phyloP scores from a whole-genome alignment of 2,113 vertebrate genomes.

The Beaufortia kweichowensis region DNA sequence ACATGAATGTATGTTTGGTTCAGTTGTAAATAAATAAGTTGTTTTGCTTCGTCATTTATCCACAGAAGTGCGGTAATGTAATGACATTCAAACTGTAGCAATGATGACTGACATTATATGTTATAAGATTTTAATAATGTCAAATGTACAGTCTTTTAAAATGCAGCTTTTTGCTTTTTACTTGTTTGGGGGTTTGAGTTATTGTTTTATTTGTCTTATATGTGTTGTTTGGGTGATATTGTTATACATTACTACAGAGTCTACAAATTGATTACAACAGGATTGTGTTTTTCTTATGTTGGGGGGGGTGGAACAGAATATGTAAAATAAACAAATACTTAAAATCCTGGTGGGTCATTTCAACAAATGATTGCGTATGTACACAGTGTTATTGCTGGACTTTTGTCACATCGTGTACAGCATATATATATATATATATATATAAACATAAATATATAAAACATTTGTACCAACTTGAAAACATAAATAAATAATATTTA shows the following conservation, averaged over 20 bases:
- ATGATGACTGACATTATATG: background rate
- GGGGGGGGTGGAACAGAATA: background rate
- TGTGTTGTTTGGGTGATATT: conserved; percentile 13
- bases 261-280: conserved; percentile 5
- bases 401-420: too few species aligned
- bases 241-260: conserved; percentile 29
- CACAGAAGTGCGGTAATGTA: background rate
- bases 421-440: too few species aligned
- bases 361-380: background rate
- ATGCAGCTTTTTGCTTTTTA: conserved; percentile 21
- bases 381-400: background rate
- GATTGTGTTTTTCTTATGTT: conserved; percentile 31
- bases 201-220: conserved; percentile 22
- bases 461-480: too few species aligned
- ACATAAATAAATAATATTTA: too few species aligned
- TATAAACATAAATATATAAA: too few species aligned
- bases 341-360: conserved; percentile 3
- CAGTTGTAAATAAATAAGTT: conserved; percentile 17
- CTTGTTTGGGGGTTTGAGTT: conserved; percentile 12
- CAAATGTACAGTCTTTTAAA: conserved; percentile 29
- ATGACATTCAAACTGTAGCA: conserved; percentile 29
- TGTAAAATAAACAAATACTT: conserved; percentile 30
- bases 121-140: conserved; percentile 7
- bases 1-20: background rate
- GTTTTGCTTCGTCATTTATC: background rate